Evolutionary conservation across 2,113 vertebrate genomes (phyloP).

Genomic region (Suncus etruscus): DNA sequence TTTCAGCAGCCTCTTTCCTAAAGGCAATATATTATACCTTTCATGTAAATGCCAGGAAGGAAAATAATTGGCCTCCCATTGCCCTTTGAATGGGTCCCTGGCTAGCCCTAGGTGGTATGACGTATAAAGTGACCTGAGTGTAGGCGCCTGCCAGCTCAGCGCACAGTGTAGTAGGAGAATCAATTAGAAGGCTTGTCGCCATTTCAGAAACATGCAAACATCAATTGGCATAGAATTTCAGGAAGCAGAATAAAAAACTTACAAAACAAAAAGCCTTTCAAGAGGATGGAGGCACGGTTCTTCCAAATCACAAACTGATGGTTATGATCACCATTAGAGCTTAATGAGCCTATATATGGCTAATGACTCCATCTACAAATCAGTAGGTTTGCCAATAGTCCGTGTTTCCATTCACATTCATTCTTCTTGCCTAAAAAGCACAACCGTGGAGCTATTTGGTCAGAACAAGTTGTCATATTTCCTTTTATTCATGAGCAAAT

Average conservation of each 20-base stretch:
- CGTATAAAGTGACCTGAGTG: slow-evolving; percentile 68
- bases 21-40: slow-evolving; percentile 73
- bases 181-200: slow-evolving; percentile 57
- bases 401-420: background rate
- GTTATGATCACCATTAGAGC: slow-evolving; percentile 57
- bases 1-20: slow-evolving; percentile 49
- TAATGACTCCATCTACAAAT: slow-evolving; percentile 59
- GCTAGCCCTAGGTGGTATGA: slow-evolving; percentile 77
- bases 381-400: slow-evolving; percentile 69
- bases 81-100: slow-evolving; percentile 75
- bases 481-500: background rate
- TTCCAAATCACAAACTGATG: slow-evolving; percentile 68
- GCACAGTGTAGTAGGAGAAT: background rate
- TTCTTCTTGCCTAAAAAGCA: slow-evolving; percentile 47
- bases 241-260: slow-evolving; percentile 71
- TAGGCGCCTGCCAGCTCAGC: slow-evolving; percentile 62
- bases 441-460: background rate
- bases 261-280: slow-evolving; percentile 77
- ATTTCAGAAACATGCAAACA: slow-evolving; percentile 71
- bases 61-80: slow-evolving; percentile 72
- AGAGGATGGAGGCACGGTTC: slow-evolving; percentile 64
- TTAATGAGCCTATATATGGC: slow-evolving; percentile 64
- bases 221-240: slow-evolving; percentile 69
- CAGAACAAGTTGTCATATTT: background rate
- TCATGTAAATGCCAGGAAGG: slow-evolving; percentile 78